These are phyloP conservation scores for Nymphalis urticae DNA, from an alignment of 2,888 invertebrate species.

Conservation along the genomic window DNA sequence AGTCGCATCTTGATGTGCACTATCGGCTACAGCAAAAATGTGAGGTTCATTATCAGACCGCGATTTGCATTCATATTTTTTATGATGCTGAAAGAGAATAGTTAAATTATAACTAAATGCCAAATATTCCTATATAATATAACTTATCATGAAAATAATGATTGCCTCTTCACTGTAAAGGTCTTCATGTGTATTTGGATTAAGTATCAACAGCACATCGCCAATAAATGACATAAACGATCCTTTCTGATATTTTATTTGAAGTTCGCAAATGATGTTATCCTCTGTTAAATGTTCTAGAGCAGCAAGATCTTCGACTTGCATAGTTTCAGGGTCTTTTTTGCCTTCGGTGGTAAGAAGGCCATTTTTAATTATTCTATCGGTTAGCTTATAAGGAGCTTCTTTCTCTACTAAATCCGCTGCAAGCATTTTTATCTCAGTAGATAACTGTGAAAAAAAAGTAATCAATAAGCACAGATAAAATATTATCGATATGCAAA, in stretches of 20 bases:
- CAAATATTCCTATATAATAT: not conserved
- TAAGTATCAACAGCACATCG: constrained; percentile 88
- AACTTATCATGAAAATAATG: constrained; percentile 23
- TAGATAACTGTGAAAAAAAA: constrained; percentile 81
- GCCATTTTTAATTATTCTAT: constrained; percentile 77
- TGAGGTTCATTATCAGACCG: constrained; percentile 95
- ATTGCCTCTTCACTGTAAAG: constrained; percentile 88
- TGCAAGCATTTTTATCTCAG: constrained; percentile 85
- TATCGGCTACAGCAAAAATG: constrained; percentile 93
- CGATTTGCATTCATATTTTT: constrained; percentile 91
- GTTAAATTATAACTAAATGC: constrained; percentile 6
- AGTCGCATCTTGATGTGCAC: constrained; percentile 94
- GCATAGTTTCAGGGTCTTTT: constrained; percentile 85
- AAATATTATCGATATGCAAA: not conserved
- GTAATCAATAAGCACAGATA: not conserved
- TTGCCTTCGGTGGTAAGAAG: constrained; percentile 75
- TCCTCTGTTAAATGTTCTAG: constrained; percentile 89
- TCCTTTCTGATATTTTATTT: constrained; percentile 85
- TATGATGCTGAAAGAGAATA: constrained; percentile 84
- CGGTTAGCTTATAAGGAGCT: constrained; percentile 61
- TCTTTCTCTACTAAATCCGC: constrained; percentile 67
- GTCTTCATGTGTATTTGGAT: constrained; percentile 88
- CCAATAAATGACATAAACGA: constrained; percentile 90
- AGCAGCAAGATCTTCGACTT: constrained; percentile 91
- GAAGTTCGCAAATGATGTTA: constrained; percentile 84